Conservation (phyloP, 2,113 vertebrate genomes). For the Mesitornis unicolor region DNA sequence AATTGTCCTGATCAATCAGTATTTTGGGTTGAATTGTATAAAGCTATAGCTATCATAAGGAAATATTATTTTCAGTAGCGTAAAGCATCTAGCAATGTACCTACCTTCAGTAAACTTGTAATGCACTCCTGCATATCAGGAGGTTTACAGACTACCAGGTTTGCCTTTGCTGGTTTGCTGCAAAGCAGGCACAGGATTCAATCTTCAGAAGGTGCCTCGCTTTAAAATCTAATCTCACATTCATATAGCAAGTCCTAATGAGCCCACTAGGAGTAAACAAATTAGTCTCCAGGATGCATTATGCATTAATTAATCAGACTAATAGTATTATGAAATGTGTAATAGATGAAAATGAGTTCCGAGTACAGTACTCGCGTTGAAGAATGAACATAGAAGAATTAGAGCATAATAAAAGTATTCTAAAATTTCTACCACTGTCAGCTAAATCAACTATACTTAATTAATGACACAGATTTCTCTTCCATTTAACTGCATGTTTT, state of each 20-base stretch:
- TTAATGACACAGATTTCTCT: conserved; percentile 12
- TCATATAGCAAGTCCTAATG: conserved; percentile 73
- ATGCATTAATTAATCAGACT: conserved; percentile 83
- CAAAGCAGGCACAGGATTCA: conserved; percentile 65
- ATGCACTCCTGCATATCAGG: background rate
- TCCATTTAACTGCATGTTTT: background rate
- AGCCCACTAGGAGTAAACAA: conserved; percentile 79
- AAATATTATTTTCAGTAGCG: background rate
- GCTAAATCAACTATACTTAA: conserved; percentile 42
- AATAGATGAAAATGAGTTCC: conserved; percentile 78
- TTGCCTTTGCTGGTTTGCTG: conserved; percentile 61
- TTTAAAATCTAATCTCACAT: conserved; percentile 74
- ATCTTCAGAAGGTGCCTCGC: conserved; percentile 68
- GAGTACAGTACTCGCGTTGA: conserved; percentile 60
- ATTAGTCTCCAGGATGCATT: conserved; percentile 78
- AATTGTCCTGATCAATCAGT: conserved; percentile 38
- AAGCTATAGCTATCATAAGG: background rate
- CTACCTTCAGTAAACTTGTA: conserved; percentile 24
- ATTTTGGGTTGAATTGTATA: background rate
- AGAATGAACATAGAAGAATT: conserved; percentile 55
- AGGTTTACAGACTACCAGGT: conserved; percentile 42
- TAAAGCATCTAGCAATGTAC: background rate
- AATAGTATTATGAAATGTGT: conserved; percentile 78
- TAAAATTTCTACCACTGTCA: conserved; percentile 39
- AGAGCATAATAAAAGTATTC: conserved; percentile 55